Percentiles rank a stretch among this genome's conserved stretches.
These are phyloP conservation scores for Eremobia ochroleuca DNA, from an alignment of 2,888 invertebrate genomes.

Conservation along the genomic window DNA sequence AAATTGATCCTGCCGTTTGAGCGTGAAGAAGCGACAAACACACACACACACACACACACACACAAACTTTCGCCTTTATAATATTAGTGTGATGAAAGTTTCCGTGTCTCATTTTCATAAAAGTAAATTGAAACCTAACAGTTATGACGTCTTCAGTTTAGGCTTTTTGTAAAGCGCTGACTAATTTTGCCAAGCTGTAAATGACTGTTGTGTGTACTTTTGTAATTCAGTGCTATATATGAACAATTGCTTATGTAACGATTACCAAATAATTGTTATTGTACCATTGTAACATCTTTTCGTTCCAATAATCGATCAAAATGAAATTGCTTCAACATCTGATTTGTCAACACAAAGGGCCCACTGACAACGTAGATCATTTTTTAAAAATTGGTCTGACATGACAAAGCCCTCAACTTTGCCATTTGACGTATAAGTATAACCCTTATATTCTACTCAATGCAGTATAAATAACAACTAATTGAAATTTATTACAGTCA, in stretches of 20 bases:
- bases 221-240: no score
- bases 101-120: background rate
- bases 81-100: no score
- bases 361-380: constrained; percentile 11
- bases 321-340: constrained; percentile 6
- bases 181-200: background rate
- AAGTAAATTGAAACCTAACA: background rate
- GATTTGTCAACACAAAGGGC: constrained; percentile 43
- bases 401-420: constrained; percentile 46
- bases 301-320: constrained; percentile 34
- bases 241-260: background rate
- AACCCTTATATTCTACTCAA: constrained; percentile 12
- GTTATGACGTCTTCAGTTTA: background rate
- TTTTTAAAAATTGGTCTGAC: constrained; percentile 28
- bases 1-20: no score
- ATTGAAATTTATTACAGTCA: constrained; percentile 43
- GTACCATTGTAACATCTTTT: constrained; percentile 1
- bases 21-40: no score
- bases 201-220: background rate
- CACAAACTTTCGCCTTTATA: no score
- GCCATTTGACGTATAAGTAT: constrained; percentile 36
- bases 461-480: constrained; percentile 20
- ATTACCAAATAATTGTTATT: background rate
- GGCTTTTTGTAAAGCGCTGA: background rate
- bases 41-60: no score